These are phyloP conservation scores for Mellilla xanthometata DNA, from an alignment of 2,888 invertebrate species.

Conservation along the genomic window DNA sequence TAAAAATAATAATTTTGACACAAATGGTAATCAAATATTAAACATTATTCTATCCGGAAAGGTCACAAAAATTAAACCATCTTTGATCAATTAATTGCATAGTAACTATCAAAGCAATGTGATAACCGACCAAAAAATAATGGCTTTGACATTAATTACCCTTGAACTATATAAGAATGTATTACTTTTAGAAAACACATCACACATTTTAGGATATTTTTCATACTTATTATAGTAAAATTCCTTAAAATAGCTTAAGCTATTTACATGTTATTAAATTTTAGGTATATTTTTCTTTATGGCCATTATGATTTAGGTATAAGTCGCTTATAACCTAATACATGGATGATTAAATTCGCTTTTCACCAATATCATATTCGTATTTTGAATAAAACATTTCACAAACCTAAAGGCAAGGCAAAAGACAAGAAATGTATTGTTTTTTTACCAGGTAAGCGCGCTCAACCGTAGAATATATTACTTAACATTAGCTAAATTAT, in stretches of 20 bases:
- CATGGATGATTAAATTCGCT: constrained; percentile 31
- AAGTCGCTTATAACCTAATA: neutral
- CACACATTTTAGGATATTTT: constrained; percentile 18
- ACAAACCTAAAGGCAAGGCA: no score
- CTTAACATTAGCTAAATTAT: no score
- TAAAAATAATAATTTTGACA: no score
- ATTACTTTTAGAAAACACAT: constrained; percentile 11
- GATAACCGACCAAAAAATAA: no score
- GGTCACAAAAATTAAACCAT: neutral
- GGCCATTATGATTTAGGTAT: constrained; percentile 20
- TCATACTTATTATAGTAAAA: constrained; percentile 3
- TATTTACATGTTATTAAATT: constrained; percentile 21
- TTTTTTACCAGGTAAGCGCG: no score
- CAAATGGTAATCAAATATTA: no score
- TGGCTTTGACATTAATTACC: no score
- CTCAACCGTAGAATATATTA: no score
- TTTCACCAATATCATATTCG: constrained; percentile 9
- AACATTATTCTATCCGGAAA: constrained; percentile 13
- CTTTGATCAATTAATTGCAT: neutral
- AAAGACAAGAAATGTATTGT: no score
- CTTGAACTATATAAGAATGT: no score
- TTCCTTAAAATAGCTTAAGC: constrained; percentile 23
- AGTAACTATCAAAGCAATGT: no score
- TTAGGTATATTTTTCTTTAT: constrained; percentile 12
- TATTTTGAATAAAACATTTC: no score